Evolutionary conservation across 2,797 vertebrate species (phyloP), one percentile per base, ranked within the genome.

Genomic region (Melanotaenia trifasciata): DNA sequence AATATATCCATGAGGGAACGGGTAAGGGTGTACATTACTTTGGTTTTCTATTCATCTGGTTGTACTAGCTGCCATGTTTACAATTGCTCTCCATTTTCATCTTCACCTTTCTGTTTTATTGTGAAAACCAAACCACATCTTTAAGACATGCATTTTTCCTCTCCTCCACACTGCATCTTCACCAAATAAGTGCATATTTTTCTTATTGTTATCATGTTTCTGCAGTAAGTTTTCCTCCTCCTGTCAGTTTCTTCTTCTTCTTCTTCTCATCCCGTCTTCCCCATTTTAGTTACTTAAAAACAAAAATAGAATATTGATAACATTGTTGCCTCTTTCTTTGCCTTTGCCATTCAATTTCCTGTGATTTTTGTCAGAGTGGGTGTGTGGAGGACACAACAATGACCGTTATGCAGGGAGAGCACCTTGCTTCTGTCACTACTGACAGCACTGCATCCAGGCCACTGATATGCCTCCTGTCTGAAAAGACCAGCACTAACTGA

Each of bases 31-130:
- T 47, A 43, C 47, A 72, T 67, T 70, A 60, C 59, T 67, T 51
- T 38, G 72, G 68, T 70, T 76, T 79, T 60, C 58, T 65, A 74
- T 82, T 72, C 64, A 33, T 69, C 58, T 67, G 74, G 78, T 78
- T 71, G 84, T 68, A 72, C 26, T 80, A 58, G 76, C 77, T 80
- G 36, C 36, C 9, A 30, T 83, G 76, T 58, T 58, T 53, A 67
- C 50, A 62, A 5, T 33, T 8, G 59, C 28, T 28, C 10, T 58
- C 12, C 1, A 2, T 7, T 32, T 32, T 51, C 6, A 22, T 33
- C 1, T 28, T 45, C 6, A 10, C 57, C 7, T 53, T 54, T 45
- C 66, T 57, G 32, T 40, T 36, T 16, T 13, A 35, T 45, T 56
- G 53, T 43, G 32, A 35, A 58, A 54, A 64, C 32, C 11, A 68